phyloP scores from a whole-genome alignment of 1,140 invertebrate species.

The Manduca sexta region DNA sequence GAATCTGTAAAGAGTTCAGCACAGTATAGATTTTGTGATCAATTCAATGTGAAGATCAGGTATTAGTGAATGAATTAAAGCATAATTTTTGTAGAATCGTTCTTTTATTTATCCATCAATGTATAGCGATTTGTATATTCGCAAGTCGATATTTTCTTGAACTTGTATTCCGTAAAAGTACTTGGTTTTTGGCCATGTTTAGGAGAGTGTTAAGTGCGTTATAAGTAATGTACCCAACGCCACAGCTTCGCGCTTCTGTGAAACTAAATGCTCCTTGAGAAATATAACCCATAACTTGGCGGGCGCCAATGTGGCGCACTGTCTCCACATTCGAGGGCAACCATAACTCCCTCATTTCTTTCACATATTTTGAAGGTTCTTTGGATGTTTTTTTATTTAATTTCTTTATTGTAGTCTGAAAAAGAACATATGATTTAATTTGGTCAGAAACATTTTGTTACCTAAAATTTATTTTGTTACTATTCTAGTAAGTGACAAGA shows the following conservation, averaged over 20 bases:
- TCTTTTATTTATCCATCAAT: constrained; percentile 26
- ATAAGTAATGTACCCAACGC: constrained; percentile 79
- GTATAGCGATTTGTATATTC: constrained; percentile 39
- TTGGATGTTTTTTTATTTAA: background rate
- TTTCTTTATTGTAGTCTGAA: too few species aligned
- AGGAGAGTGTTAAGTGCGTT: constrained; percentile 72
- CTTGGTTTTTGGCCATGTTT: constrained; percentile 34
- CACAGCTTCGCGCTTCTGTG: constrained; percentile 76
- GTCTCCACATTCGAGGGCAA: constrained; percentile 74
- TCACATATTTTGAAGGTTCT: constrained; percentile 69
- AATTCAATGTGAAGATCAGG: too few species aligned
- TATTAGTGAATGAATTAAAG: constrained; percentile 10
- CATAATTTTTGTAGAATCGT: constrained; percentile 21
- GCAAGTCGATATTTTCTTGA: constrained; percentile 52
- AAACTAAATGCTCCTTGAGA: constrained; percentile 81
- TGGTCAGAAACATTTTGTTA: too few species aligned
- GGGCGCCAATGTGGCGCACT: constrained; percentile 76
- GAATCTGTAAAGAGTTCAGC: background rate
- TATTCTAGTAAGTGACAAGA: too few species aligned
- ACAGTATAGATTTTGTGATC: background rate
- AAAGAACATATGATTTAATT: background rate
- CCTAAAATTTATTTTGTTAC: too few species aligned
- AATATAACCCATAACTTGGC: constrained; percentile 84
- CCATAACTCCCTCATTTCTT: constrained; percentile 80
- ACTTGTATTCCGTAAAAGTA: constrained; percentile 48